These are phyloP conservation scores for Andrena bucephala DNA, from an alignment of 2,888 invertebrate genomes.

Conservation along the genomic window DNA sequence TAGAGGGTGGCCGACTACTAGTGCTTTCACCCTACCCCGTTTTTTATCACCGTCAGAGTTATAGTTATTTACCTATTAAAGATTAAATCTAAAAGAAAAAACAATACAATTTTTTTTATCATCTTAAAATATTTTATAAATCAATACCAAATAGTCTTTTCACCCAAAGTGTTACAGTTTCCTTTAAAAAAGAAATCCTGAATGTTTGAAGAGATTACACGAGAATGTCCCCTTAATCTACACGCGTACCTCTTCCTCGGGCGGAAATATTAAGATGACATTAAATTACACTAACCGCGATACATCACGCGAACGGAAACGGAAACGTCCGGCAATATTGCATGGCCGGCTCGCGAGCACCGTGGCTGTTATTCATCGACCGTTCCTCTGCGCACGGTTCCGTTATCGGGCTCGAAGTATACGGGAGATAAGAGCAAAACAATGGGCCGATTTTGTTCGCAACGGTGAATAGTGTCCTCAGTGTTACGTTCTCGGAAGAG, in stretches of 20 bases:
- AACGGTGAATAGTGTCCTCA: constrained; percentile 48
- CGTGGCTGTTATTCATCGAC: constrained; percentile 23
- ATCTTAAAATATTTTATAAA: too few relatives aligned
- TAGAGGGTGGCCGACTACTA: too few relatives aligned
- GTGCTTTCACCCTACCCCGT: too few relatives aligned
- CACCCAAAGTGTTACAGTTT: too few relatives aligned
- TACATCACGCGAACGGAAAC: constrained; percentile 42
- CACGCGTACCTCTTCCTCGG: constrained; percentile 3
- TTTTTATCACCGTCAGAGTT: too few relatives aligned
- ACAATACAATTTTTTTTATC: too few relatives aligned
- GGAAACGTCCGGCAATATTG: constrained; percentile 39
- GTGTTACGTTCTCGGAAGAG: constrained; percentile 58
- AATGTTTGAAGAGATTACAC: too few relatives aligned
- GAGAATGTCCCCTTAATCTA: neutral
- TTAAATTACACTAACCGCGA: neutral
- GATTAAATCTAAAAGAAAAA: too few relatives aligned
- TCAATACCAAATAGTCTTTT: too few relatives aligned
- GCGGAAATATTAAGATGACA: constrained; percentile 1
- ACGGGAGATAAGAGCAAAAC: constrained; percentile 53
- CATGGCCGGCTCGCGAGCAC: neutral
- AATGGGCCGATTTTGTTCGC: constrained; percentile 51
- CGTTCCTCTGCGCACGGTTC: constrained; percentile 10
- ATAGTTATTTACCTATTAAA: too few relatives aligned
- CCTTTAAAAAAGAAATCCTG: too few relatives aligned
- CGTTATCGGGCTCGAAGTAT: constrained; percentile 38